A percentile compares a stretch with the other conserved stretches of the same genome.
Conservation (phyloP, 2,797 vertebrate genomes). For the Bovichtus variegatus region DNA sequence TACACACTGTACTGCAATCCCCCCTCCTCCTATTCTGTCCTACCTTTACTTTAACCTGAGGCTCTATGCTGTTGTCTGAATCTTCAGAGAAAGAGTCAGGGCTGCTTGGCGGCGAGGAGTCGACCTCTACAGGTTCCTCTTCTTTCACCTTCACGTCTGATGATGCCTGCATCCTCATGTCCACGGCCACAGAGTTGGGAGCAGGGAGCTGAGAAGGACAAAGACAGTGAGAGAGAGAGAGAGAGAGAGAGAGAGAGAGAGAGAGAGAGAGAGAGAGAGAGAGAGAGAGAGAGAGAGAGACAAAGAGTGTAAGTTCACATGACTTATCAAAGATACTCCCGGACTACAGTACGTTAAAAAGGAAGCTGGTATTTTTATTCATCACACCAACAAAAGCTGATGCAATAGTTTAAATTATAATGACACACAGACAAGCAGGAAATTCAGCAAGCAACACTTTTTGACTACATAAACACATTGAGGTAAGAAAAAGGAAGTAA, state of each 20-base stretch:
- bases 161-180: conserved; percentile 88
- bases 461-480: conserved; percentile 30
- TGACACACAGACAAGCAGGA: conserved; percentile 23
- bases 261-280: conserved; percentile 10
- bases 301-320: background rate
- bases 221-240: background rate
- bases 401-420: conserved; percentile 11
- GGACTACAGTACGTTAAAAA: conserved; percentile 4
- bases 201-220: conserved; percentile 74
- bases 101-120: conserved; percentile 91
- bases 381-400: conserved; percentile 20
- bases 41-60: conserved; percentile 77
- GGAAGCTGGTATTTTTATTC: conserved; percentile 44
- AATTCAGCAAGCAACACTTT: conserved; percentile 16
- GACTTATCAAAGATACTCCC: background rate
- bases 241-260: conserved; percentile 12
- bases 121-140: conserved; percentile 93
- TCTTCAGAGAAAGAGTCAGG: conserved; percentile 85
- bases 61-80: conserved; percentile 78
- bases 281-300: conserved; percentile 4
- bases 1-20: background rate
- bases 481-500: conserved; percentile 45
- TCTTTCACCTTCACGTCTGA: conserved; percentile 95
- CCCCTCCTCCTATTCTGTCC: background rate
- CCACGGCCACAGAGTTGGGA: conserved; percentile 84